A percentile compares a stretch with the other conserved stretches of the same genome.
Evolutionary conservation across 2,797 vertebrate genomes (phyloP).

Genomic region (Periophthalmus magnuspinnatus): DNA sequence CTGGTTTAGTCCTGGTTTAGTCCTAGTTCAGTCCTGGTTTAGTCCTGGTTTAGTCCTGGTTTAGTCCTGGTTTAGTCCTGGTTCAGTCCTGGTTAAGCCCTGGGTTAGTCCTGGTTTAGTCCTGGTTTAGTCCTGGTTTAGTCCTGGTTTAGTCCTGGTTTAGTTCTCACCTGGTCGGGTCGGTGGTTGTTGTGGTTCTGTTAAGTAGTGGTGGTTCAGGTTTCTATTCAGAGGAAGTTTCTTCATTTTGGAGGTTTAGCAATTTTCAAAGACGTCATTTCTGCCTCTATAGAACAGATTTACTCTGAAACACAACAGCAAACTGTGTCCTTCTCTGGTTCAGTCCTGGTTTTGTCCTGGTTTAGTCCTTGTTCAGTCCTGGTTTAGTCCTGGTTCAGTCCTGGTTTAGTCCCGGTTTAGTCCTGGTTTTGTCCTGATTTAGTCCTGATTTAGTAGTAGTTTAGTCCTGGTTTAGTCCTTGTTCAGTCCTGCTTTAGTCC

Average conservation of each 20-base stretch:
- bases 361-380: too few relatives aligned
- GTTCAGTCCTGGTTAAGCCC: background rate
- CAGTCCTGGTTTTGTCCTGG: too few relatives aligned
- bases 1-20: background rate
- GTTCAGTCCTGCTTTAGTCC: too few relatives aligned
- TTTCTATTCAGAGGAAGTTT: background rate
- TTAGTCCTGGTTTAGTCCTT: background rate
- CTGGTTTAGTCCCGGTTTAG: too few relatives aligned
- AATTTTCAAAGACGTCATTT: too few relatives aligned
- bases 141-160: too few relatives aligned
- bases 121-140: background rate
- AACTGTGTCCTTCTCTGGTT: too few relatives aligned
- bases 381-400: too few relatives aligned
- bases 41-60: too few relatives aligned
- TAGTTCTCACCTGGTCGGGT: background rate
- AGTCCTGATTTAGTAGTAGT: background rate
- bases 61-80: background rate
- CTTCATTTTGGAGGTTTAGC: too few relatives aligned
- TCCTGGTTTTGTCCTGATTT: background rate
- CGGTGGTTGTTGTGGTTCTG: background rate
- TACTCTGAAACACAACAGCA: too few relatives aligned
- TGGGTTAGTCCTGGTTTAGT: background rate
- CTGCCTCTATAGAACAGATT: too few relatives aligned
- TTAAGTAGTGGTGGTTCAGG: background rate
- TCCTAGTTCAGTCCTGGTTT: background rate